Conservation (phyloP, 1,140 invertebrate species). For the Anastrepha ludens region DNA sequence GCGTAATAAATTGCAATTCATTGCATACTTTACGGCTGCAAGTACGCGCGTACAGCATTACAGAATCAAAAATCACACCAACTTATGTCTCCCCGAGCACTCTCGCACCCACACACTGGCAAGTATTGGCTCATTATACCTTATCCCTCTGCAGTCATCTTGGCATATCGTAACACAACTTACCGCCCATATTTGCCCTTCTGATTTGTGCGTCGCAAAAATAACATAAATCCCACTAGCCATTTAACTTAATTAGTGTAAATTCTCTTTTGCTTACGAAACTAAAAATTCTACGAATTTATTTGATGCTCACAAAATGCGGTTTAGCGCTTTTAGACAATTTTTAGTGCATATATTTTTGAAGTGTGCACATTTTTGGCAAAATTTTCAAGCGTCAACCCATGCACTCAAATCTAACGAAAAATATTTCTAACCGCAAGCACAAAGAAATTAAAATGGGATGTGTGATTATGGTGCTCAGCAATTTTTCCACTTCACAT, state of each 20-base stretch:
- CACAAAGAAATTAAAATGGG: background rate
- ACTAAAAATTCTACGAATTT: conserved; percentile 38
- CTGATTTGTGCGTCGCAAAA: background rate
- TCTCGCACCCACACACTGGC: background rate
- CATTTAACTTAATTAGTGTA: conserved; percentile 50
- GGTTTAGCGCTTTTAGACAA: conserved; percentile 46
- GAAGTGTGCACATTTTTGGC: background rate
- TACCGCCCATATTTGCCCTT: background rate
- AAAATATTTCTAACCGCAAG: conserved; percentile 31
- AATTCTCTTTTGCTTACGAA: conserved; percentile 22
- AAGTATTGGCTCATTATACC: background rate
- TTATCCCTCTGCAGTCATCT: background rate
- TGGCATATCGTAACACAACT: background rate
- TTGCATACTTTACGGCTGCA: conserved; percentile 36
- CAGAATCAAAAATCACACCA: background rate
- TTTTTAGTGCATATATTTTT: background rate
- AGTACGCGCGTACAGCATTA: too few species aligned
- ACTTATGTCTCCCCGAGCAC: background rate
- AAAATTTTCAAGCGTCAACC: background rate
- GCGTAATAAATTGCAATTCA: conserved; percentile 43
- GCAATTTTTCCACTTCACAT: conserved; percentile 38
- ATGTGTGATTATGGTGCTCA: background rate
- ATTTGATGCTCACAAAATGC: conserved; percentile 24
- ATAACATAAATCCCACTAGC: conserved; percentile 4
- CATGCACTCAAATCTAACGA: background rate